phyloP scores from a whole-genome alignment of 1,140 invertebrate genomes.

The Lordiphosa stackelbergi region DNA sequence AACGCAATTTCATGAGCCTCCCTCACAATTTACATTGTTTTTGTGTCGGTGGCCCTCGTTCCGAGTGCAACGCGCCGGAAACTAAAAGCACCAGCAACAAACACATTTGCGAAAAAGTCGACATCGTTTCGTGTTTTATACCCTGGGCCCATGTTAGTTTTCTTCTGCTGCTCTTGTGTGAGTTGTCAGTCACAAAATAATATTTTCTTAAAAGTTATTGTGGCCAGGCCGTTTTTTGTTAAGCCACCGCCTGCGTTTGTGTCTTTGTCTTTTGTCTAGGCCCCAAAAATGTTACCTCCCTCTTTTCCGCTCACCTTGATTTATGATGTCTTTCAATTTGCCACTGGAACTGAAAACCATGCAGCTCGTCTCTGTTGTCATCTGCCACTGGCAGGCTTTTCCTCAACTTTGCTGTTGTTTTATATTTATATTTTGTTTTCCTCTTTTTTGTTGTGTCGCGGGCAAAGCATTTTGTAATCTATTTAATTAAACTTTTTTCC shows the following conservation, averaged over 20 bases:
- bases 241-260: conserved; percentile 13
- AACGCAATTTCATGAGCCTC: conserved; percentile 61
- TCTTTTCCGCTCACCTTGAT: conserved; percentile 36
- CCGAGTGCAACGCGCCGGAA: conserved; percentile 58
- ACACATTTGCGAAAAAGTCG: conserved; percentile 15
- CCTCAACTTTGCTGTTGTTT: conserved; percentile 41
- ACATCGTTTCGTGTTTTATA: conserved; percentile 34
- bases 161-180: conserved; percentile 4
- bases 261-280: conserved; percentile 50
- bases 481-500: conserved; percentile 65
- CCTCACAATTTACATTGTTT: conserved; percentile 63
- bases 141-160: conserved; percentile 21
- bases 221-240: conserved; percentile 22
- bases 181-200: conserved; percentile 7
- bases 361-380: conserved; percentile 38
- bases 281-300: neutral
- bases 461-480: conserved; percentile 71
- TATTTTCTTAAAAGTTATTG: conserved; percentile 57
- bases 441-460: conserved; percentile 45
- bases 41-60: conserved; percentile 47
- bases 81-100: conserved; percentile 39
- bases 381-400: conserved; percentile 31
- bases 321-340: conserved; percentile 71
- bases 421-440: conserved; percentile 22
- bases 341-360: conserved; percentile 43